Conservation (phyloP, 1,140 invertebrate species). For the Chironomus tepperi region DNA sequence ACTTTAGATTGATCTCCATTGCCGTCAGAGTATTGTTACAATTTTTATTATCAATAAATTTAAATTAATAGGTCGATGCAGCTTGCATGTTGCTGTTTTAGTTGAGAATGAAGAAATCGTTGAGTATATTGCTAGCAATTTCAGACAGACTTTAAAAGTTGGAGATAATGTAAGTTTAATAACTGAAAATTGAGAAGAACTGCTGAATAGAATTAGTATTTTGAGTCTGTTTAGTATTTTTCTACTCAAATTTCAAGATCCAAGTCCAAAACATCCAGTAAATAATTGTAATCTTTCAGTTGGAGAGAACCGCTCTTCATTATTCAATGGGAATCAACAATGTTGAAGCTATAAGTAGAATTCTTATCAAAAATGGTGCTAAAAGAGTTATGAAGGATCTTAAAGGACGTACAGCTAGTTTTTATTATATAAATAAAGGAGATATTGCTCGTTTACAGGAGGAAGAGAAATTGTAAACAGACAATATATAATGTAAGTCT, state of each 20-base stretch:
- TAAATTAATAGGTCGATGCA: slow-evolving; percentile 45
- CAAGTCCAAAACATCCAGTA: neutral
- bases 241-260: neutral
- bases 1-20: neutral
- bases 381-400: slow-evolving; percentile 74
- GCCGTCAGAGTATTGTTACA: neutral
- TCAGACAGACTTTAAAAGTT: slow-evolving; percentile 60
- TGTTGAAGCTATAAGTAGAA: slow-evolving; percentile 66
- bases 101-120: slow-evolving; percentile 70
- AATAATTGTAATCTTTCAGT: slow-evolving; percentile 41
- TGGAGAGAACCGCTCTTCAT: slow-evolving; percentile 76
- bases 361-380: slow-evolving; percentile 72
- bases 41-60: neutral
- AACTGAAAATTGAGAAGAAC: too few relatives aligned
- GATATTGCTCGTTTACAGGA: slow-evolving; percentile 75
- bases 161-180: slow-evolving; percentile 70
- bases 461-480: slow-evolving; percentile 52
- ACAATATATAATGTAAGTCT: slow-evolving; percentile 24
- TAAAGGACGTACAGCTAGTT: slow-evolving; percentile 79
- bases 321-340: slow-evolving; percentile 83
- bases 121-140: slow-evolving; percentile 58
- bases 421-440: slow-evolving; percentile 85
- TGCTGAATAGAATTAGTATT: too few relatives aligned
- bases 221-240: too few relatives aligned
- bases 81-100: slow-evolving; percentile 74